Evolutionary conservation across 2,888 invertebrate species (phyloP), one percentile per base, ranked within the genome.

Genomic region (Aphodius sticticus): DNA sequence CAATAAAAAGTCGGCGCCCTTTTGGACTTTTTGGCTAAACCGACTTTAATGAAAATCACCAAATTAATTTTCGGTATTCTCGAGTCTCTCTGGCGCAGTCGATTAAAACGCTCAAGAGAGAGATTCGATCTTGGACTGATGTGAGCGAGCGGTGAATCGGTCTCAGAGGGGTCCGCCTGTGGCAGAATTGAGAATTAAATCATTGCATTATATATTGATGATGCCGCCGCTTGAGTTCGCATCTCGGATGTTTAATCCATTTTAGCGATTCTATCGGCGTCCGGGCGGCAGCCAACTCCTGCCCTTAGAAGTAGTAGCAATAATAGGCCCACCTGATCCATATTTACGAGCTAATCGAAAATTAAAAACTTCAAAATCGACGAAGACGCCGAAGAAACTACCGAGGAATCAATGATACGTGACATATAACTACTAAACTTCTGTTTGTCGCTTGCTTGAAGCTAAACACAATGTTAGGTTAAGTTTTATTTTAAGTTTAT

Each of bases 161-260:
- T 53, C 53, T 53, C 53, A 9, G 53, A 53, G 53, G 53, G 53
- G 53, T 53, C 53, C 53, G 53, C 53, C 53, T 53, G 53, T 53
- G 53, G 53, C 53, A 53, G 72, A 72, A 72, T 72, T 26, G 72
- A 26, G 72, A 72, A 72, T 72, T 72, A 72, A 72, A 72, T 72
- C 72, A 72, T 72, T 72, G 72, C 35, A 72, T 72, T 72, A 72
- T 53, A 53, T 53, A 53, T 53, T 53, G 53, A 53, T 53, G 53
- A 53, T 53, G 53, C 53, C 53, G 53, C 53, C 53, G 53, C 53
- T 53, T 53, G 9, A 53, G 53, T 53, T 53, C 53, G 53, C 53
- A 53, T 53, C 53, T 53, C 53, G 9, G 53, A 53, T 53, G 53
- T 53, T 53, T 53, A 53, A 53, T 53, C 53, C 53, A 53, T 53